A percentile compares a stretch with the other conserved stretches of the same genome.
phyloP scores from a whole-genome alignment of 2,888 invertebrate genomes.

The Panzeria rudis region DNA sequence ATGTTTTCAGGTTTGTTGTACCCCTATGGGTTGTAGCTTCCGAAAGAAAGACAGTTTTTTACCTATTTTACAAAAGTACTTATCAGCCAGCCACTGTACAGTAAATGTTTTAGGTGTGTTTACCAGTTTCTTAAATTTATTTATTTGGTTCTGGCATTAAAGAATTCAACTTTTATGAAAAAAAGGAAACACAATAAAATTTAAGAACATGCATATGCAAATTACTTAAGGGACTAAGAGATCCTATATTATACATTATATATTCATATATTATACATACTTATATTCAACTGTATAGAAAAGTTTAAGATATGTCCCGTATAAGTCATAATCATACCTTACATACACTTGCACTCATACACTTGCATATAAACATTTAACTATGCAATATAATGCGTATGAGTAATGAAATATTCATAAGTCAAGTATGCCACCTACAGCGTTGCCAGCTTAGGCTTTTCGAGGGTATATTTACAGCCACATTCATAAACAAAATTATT shows the following conservation, averaged over 20 bases:
- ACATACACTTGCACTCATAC: not conserved
- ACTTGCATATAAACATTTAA: not conserved
- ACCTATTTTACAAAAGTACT: too few relatives aligned
- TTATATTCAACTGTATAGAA: not conserved
- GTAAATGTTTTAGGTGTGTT: not conserved
- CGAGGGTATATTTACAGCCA: too few relatives aligned
- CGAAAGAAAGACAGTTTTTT: too few relatives aligned
- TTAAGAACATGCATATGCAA: constrained; percentile 51
- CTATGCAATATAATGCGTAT: constrained; percentile 1
- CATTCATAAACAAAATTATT: too few relatives aligned
- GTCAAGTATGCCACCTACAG: constrained; percentile 12
- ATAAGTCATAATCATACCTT: not conserved
- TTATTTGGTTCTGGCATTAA: not conserved
- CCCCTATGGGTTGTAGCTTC: too few relatives aligned
- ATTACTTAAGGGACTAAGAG: constrained; percentile 51
- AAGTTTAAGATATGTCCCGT: not conserved
- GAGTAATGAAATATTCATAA: constrained; percentile 38
- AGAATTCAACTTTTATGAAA: constrained; percentile 32
- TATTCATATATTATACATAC: not conserved
- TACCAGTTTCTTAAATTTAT: not conserved
- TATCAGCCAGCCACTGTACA: not conserved
- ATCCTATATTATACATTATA: not conserved
- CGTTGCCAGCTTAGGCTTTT: too few relatives aligned
- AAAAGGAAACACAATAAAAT: not conserved
- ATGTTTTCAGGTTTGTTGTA: too few relatives aligned